Evolutionary conservation across 2,888 invertebrate species (phyloP).

Genomic region (Eubasilissa splendida): DNA sequence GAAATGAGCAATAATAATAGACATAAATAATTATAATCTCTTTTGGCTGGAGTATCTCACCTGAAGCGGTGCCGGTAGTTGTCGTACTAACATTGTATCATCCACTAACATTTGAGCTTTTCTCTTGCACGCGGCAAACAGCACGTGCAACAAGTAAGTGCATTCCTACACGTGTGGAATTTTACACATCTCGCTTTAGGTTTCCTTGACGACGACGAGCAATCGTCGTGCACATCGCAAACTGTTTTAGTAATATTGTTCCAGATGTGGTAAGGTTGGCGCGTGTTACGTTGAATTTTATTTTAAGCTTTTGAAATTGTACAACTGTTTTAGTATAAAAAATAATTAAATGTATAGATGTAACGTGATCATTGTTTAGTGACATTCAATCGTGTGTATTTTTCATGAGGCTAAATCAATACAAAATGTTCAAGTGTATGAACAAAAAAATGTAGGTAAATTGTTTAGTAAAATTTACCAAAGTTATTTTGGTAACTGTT

Average conservation of each 20-base stretch:
- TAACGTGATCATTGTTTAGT: too few relatives aligned
- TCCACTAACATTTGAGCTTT: constrained; percentile 55
- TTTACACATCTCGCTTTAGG: constrained; percentile 9
- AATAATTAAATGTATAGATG: too few relatives aligned
- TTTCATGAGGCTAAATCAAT: too few relatives aligned
- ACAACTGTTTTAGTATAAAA: too few relatives aligned
- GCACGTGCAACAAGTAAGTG: constrained; percentile 79
- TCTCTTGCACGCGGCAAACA: constrained; percentile 70
- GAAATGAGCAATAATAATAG: not conserved
- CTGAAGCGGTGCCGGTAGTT: not conserved
- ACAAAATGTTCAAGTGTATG: too few relatives aligned
- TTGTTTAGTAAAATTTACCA: too few relatives aligned
- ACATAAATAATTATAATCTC: not conserved
- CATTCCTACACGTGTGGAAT: constrained; percentile 48
- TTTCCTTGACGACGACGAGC: not conserved
- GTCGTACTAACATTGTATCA: constrained; percentile 31
- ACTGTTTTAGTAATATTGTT: not conserved
- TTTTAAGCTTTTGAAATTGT: too few relatives aligned
- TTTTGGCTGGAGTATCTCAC: not conserved
- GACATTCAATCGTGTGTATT: too few relatives aligned
- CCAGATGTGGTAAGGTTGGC: constrained; percentile 1
- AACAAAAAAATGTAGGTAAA: too few relatives aligned
- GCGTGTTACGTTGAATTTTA: not conserved
- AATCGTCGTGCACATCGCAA: constrained; percentile 1
- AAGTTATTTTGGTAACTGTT: too few relatives aligned